Conservation (phyloP, 2,113 vertebrate genomes). For the Sitta europaea region DNA sequence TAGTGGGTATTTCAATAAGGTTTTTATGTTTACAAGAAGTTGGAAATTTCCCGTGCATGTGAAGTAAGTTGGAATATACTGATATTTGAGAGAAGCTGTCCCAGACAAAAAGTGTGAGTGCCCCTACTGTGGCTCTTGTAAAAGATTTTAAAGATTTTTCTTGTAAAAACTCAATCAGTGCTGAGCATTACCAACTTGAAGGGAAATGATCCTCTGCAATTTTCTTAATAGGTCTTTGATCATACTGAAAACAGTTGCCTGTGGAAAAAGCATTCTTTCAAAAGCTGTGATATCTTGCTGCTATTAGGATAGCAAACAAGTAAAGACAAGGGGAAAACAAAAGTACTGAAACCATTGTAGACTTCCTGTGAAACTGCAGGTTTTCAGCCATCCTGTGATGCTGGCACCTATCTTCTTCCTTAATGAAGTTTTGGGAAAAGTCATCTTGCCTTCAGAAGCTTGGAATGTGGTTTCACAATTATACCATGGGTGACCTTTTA, state of each 20-base stretch:
- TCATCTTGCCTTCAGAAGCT: slow-evolving; percentile 13
- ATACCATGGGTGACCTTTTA: slow-evolving; percentile 28
- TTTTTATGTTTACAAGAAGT: neutral
- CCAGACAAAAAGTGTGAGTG: neutral
- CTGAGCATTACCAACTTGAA: neutral
- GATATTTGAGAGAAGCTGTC: neutral
- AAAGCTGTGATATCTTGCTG: neutral
- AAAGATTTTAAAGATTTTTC: no score
- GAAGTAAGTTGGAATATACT: neutral
- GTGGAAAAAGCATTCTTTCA: neutral
- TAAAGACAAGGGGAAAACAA: neutral
- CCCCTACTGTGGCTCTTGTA: neutral
- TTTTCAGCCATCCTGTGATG: neutral
- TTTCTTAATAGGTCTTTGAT: slow-evolving; percentile 36
- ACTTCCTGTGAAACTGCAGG: neutral
- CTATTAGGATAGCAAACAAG: neutral
- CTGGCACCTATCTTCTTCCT: neutral
- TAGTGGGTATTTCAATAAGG: neutral
- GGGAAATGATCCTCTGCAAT: slow-evolving; percentile 2
- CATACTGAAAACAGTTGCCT: neutral
- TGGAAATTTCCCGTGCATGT: neutral
- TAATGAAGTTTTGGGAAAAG: slow-evolving; percentile 43
- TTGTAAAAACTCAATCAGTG: neutral
- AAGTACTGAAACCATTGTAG: neutral
- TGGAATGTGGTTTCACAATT: slow-evolving; percentile 55